Percentiles rank a stretch among this genome's conserved stretches.
Evolutionary conservation across 2,888 invertebrate genomes (phyloP).

Genomic region (Polyommatus iphigenia): DNA sequence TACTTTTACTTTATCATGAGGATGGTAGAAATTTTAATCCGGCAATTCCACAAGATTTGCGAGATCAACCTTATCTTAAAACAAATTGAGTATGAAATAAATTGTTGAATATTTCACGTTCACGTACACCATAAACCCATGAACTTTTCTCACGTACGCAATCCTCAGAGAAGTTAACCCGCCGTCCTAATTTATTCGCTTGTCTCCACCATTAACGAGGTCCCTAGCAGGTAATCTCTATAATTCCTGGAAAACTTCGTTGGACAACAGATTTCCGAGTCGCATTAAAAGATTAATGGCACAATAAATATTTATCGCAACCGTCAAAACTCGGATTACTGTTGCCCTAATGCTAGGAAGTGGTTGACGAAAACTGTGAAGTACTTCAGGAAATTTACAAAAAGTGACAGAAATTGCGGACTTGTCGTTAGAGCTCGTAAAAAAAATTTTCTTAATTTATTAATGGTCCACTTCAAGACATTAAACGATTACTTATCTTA

Average conservation of each 20-base stretch:
- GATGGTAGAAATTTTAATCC: not conserved
- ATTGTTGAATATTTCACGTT: conserved; percentile 11
- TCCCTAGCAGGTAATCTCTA: conserved; percentile 40
- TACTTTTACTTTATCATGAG: not conserved
- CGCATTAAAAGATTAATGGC: conserved; percentile 16
- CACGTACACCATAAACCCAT: conserved; percentile 25
- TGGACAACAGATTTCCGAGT: conserved; percentile 25
- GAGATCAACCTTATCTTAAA: conserved; percentile 8
- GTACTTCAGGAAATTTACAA: not conserved
- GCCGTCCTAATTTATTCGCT: conserved; percentile 41
- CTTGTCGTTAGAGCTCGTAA: not conserved
- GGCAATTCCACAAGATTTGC: not conserved
- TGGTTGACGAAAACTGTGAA: not conserved
- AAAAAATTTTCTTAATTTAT: no score
- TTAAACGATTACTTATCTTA: no score
- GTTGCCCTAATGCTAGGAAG: not conserved
- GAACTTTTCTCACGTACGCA: conserved; percentile 38
- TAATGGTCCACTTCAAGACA: no score
- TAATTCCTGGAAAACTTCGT: conserved; percentile 37
- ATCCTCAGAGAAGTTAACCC: conserved; percentile 33
- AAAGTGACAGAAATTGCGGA: not conserved
- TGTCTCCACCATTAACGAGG: conserved; percentile 40
- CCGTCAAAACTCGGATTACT: conserved; percentile 15
- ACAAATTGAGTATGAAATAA: conserved; percentile 25
- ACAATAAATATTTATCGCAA: conserved; percentile 23